Base-by-base conservation (phyloP, 2,797 vertebrate species). In the Distichodus sexfasciatus region DNA sequence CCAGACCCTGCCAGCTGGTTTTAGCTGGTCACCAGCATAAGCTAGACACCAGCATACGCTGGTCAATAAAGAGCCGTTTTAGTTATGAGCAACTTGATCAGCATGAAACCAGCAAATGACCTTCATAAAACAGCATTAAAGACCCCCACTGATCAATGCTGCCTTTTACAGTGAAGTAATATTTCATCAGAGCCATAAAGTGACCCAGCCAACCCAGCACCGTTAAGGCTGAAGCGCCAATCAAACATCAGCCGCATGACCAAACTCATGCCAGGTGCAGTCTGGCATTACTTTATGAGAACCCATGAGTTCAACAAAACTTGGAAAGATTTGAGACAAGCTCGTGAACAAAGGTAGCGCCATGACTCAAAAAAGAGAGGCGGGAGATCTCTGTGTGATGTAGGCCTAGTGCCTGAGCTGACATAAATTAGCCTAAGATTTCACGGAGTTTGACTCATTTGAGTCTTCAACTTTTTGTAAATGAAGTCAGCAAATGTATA, bases 401-500 rank as follows among this genome's bases (percentile, higher is more conserved):
- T 11, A 51, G n/a, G n/a, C n/a, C n/a, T n/a, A n/a, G 29, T 36
- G 36, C 36, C 21, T 21, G 6, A 36, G 36, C 62, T 24, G 47
- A 72, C 36, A 41, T 36, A 38, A 61, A 61, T 3, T 6, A 14
- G 40, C 41, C 53, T 72, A 59, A 46, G 17, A 66, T 66, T 66
- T 66, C 51, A 43, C 38, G 43, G 7, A n/a, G 14, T 53, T 51
- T 66, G 62, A 72, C 54, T 60, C 63, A 66, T 38, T 46, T 21
- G 53, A 38, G 38, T 21, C n/a, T 46, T 3, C 23, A 14, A 54
- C 1, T 17, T 8, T 41, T 57, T 11, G 2, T 35, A 29, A 21
- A 38, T 40, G 31, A 36, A 57, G 58, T 57, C 69, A 24, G 29
- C 23, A 15, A 33, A 33, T 14, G 35, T 15, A 15, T 15, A 26